These are phyloP conservation scores for Euzophera pinguis DNA, from an alignment of 2,888 invertebrate genomes.

Conservation along the genomic window DNA sequence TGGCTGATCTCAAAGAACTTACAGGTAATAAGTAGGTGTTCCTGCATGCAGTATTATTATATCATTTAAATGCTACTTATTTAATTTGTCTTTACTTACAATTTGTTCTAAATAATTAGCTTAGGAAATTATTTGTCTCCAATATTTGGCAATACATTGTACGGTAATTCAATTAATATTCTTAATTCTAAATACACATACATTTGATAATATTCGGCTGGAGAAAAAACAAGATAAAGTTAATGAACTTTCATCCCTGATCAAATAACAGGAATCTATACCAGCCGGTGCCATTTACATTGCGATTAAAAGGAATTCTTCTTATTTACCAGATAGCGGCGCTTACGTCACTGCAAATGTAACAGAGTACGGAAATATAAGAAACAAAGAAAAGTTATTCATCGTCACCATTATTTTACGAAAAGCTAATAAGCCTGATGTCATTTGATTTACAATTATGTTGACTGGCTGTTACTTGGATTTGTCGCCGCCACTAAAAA, in stretches of 20 bases:
- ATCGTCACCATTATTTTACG: too few relatives aligned
- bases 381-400: background rate
- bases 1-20: too few relatives aligned
- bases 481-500: too few relatives aligned
- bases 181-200: background rate
- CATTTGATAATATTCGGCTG: background rate
- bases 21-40: too few relatives aligned
- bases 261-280: constrained; percentile 42
- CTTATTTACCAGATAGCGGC: constrained; percentile 13
- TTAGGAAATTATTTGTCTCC: too few relatives aligned
- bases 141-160: background rate
- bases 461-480: too few relatives aligned
- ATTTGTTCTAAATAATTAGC: too few relatives aligned
- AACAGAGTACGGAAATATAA: background rate
- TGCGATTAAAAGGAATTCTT: constrained; percentile 23
- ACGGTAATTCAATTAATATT: background rate
- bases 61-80: too few relatives aligned
- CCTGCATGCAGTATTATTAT: too few relatives aligned
- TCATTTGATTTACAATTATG: too few relatives aligned
- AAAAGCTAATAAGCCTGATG: too few relatives aligned
- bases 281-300: constrained; percentile 32
- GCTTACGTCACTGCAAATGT: constrained; percentile 15
- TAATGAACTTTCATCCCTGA: constrained; percentile 23
- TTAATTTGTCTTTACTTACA: too few relatives aligned
- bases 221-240: constrained; percentile 23